These are phyloP conservation scores for Drosophila vallismaia DNA, from an alignment of 2,888 invertebrate genomes.

Conservation along the genomic window DNA sequence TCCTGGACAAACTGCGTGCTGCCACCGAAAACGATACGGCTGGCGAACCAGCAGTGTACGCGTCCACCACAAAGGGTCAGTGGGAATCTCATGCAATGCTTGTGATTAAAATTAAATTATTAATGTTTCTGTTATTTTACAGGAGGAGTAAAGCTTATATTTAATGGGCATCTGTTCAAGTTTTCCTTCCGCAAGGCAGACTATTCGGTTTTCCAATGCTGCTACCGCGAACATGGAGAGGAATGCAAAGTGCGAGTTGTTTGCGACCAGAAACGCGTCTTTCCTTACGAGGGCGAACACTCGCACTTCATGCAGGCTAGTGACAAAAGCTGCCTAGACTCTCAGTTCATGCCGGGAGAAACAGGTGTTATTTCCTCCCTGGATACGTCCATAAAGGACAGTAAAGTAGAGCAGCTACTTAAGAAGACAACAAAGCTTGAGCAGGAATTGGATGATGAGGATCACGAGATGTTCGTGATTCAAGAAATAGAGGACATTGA, in stretches of 20 bases:
- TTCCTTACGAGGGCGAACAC: constrained; percentile 80
- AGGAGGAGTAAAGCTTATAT: constrained; percentile 82
- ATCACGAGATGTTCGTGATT: constrained; percentile 53
- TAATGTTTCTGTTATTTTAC: constrained; percentile 3
- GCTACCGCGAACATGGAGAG: constrained; percentile 81
- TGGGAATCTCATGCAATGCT: neutral
- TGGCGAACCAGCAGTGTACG: constrained; percentile 77
- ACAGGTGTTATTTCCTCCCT: constrained; percentile 18
- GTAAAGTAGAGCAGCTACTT: constrained; percentile 28
- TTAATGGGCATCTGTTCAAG: constrained; percentile 82
- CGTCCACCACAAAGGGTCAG: constrained; percentile 81
- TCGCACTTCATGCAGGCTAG: constrained; percentile 82
- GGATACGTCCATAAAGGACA: constrained; percentile 19
- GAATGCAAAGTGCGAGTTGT: constrained; percentile 81
- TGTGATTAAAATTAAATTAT: neutral
- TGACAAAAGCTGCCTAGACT: constrained; percentile 81
- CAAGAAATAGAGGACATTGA: constrained; percentile 40
- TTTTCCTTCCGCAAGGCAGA: constrained; percentile 81
- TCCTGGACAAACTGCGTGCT: constrained; percentile 70
- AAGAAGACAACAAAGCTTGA: constrained; percentile 16
- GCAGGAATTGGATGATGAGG: constrained; percentile 45
- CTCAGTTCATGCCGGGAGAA: constrained; percentile 75
- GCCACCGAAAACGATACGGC: constrained; percentile 59
- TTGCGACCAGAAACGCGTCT: constrained; percentile 80
- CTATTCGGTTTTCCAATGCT: constrained; percentile 82